Base-by-base conservation (phyloP, 2,888 invertebrate species). In the Exocentrus adspersus region DNA sequence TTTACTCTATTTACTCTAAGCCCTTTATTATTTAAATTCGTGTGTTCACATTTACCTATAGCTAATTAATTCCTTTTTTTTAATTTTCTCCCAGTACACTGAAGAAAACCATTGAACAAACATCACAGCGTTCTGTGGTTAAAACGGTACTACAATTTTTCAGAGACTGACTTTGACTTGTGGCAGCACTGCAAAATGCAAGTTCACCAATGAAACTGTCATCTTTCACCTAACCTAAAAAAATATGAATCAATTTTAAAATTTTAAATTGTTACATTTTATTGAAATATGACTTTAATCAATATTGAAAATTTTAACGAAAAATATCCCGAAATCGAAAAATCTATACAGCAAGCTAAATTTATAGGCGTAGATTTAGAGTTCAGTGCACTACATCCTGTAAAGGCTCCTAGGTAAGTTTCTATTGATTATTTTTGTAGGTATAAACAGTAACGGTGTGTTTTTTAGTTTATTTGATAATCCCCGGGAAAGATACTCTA, bases 301-400 rank as follows among this genome's bases (percentile, higher is more conserved):
- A 87, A 87, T 0, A 83, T 80, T 54, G 78, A 83, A 21, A 92
- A 91, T 81, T 91, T 91, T 77, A 75, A 82, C 1, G 81, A 86
- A 37, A 78, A 87, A 57, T 82, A 87, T 67, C 86, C 87, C 7
- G 82, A 86, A 72, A 85, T 92, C 69, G 82, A 85, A 71, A 79
- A 80, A 65, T 80, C 85, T 63, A 80, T 92, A 20, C 84, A 86
- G 75, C 83, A 84, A 50, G 85, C 89, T 6, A 85, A 86, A 70
- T 89, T 90, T 77, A 80, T 91, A 71, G 86, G 89, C 12, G 85
- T 93, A 69, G 93, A 93, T 80, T 87, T 89, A 10, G 93, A 93
- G 84, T 92, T 92, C 77, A 90, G 90, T 62, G 91, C 79, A 17
- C 73, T 82, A 61, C 69, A 87, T 19, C 79, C 78, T 20, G 60